phyloP scores from a whole-genome alignment of 2,797 vertebrate species.

The Amblyopsis hoosieri region DNA sequence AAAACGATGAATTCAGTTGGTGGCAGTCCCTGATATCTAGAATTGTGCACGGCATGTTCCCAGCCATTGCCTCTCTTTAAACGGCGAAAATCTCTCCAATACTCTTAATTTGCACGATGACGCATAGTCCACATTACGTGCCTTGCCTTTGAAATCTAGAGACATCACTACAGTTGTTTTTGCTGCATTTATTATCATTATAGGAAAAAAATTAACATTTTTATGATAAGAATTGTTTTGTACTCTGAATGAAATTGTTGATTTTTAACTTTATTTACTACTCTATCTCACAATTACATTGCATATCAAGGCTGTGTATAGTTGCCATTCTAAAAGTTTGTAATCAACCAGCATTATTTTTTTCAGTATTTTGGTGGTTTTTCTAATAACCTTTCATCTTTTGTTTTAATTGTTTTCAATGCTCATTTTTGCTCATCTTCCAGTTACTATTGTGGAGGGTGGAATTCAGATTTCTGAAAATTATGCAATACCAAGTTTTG shows the following conservation, averaged over 20 bases:
- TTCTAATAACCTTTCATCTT: conserved; percentile 86
- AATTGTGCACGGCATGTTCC: conserved; percentile 86
- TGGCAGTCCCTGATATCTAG: conserved; percentile 79
- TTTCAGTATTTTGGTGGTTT: conserved; percentile 97
- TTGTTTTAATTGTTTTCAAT: conserved; percentile 82
- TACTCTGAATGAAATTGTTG: conserved; percentile 98
- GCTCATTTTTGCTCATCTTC: conserved; percentile 92
- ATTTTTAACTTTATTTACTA: conserved; percentile 99
- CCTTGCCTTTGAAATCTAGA: conserved; percentile 99
- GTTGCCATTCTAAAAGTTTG: conserved; percentile 96
- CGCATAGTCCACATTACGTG: conserved; percentile 99
- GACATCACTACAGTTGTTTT: conserved; percentile 99
- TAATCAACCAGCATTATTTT: conserved; percentile 97
- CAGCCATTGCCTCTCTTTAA: conserved; percentile 89
- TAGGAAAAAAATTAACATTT: conserved; percentile 95
- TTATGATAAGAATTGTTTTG: conserved; percentile 99
- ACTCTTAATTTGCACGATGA: conserved; percentile 99
- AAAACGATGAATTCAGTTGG: conserved; percentile 80
- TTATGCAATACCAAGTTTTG: conserved; percentile 99
- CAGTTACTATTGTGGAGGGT: conserved; percentile 93
- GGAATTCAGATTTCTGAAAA: conserved; percentile 97
- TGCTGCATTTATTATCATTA: conserved; percentile 99
- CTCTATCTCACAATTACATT: conserved; percentile 99
- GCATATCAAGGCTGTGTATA: conserved; percentile 99
- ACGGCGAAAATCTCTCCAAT: conserved; percentile 87